phyloP scores from a whole-genome alignment of 1,140 invertebrate species.

The Drosophila serrata region DNA sequence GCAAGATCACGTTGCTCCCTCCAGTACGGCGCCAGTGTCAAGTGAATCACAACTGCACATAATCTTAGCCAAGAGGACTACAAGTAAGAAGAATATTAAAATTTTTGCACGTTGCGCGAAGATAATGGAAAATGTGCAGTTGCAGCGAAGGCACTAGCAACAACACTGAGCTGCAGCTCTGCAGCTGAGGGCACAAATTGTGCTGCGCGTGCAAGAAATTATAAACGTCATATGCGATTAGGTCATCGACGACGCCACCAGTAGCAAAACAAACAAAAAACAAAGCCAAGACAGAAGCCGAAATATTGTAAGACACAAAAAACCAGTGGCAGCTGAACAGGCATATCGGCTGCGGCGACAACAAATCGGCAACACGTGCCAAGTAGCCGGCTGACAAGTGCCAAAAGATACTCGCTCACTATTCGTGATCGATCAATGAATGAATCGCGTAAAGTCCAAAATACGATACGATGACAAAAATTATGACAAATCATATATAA shows the following conservation, averaged over 20 bases:
- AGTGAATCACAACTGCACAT: conserved; percentile 24
- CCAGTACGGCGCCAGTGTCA: conserved; percentile 12
- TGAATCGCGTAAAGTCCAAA: conserved; percentile 64
- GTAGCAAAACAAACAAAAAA: conserved; percentile 32
- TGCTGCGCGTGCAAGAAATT: conserved; percentile 76
- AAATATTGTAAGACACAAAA: conserved; percentile 53
- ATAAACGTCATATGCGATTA: conserved; percentile 71
- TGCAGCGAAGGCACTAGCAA: conserved; percentile 11
- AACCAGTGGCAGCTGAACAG: conserved; percentile 29
- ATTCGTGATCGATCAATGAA: conserved; percentile 82
- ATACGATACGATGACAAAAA: conserved; percentile 37
- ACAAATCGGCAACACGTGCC: conserved; percentile 76
- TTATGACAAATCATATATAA: conserved; percentile 14
- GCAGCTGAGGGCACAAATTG: conserved; percentile 65
- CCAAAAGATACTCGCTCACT: conserved; percentile 65
- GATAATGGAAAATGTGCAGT: conserved; percentile 46
- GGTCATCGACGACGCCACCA: conserved; percentile 73
- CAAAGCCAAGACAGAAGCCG: conserved; percentile 37
- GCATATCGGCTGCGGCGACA: conserved; percentile 40
- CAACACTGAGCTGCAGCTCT: conserved; percentile 13
- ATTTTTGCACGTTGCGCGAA: conserved; percentile 63
- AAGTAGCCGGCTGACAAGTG: conserved; percentile 60
- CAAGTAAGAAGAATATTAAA: conserved; percentile 46
- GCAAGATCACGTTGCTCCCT: background rate
- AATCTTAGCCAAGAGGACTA: conserved; percentile 27